These are phyloP conservation scores for Onthophagus sagittarius DNA, from an alignment of 2,888 invertebrate genomes.

Conservation along the genomic window DNA sequence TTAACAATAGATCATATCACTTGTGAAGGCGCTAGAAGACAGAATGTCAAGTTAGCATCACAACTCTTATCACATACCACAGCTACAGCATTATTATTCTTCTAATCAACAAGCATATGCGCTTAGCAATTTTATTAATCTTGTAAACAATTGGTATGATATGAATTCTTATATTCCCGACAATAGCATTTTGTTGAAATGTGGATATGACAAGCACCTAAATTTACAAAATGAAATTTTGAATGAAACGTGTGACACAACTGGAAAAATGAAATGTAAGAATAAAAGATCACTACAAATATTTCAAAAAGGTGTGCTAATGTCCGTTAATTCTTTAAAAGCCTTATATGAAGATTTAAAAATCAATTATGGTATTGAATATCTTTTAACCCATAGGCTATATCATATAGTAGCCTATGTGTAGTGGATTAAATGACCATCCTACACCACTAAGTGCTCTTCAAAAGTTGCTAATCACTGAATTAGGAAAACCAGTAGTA, in stretches of 20 bases:
- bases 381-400: constrained; percentile 25
- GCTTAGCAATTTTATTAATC: constrained; percentile 19
- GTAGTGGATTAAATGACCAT: no score
- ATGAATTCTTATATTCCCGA: constrained; percentile 22
- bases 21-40: constrained; percentile 25
- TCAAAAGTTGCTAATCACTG: no score
- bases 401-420: no score
- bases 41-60: constrained; percentile 29
- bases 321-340: constrained; percentile 25
- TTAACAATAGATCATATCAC: constrained; percentile 21
- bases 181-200: constrained; percentile 19
- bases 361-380: constrained; percentile 20
- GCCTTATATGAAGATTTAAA: constrained; percentile 19
- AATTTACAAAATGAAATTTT: constrained; percentile 18
- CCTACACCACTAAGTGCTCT: no score
- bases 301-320: constrained; percentile 29
- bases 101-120: background rate
- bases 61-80: constrained; percentile 28
- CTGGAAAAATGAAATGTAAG: constrained; percentile 20
- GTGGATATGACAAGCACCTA: background rate
- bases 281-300: constrained; percentile 21
- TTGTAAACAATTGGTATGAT: constrained; percentile 25
- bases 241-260: constrained; percentile 20
- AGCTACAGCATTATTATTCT: constrained; percentile 7
- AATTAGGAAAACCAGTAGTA: no score